These are phyloP conservation scores for Drosophila littoralis DNA, from an alignment of 1,140 invertebrate species.

Conservation along the genomic window DNA sequence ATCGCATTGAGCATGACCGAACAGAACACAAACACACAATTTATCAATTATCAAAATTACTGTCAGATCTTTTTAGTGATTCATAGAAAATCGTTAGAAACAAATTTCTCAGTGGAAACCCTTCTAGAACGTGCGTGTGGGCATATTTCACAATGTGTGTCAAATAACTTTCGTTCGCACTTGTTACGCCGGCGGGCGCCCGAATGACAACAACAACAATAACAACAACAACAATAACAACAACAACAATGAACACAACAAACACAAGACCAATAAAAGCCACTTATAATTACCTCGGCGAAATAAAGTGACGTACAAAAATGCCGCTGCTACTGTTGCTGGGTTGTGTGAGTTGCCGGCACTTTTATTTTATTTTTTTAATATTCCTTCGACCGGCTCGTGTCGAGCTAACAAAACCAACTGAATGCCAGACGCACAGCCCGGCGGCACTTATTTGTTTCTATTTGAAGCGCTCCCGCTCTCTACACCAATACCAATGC, in stretches of 20 bases:
- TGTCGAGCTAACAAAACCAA: slow-evolving; percentile 61
- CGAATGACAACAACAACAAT: slow-evolving; percentile 27
- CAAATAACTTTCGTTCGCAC: slow-evolving; percentile 47
- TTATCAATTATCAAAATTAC: slow-evolving; percentile 36
- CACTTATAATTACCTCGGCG: slow-evolving; percentile 75
- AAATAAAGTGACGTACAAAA: slow-evolving; percentile 35
- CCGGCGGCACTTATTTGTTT: slow-evolving; percentile 67
- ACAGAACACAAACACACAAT: slow-evolving; percentile 41
- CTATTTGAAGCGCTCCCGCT: slow-evolving; percentile 31
- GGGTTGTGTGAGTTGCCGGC: slow-evolving; percentile 13
- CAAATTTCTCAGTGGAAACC: slow-evolving; percentile 5
- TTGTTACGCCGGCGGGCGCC: slow-evolving; percentile 54
- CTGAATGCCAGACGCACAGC: slow-evolving; percentile 48
- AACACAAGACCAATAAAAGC: slow-evolving; percentile 42
- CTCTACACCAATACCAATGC: slow-evolving; percentile 8
- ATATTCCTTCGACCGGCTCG: slow-evolving; percentile 53
- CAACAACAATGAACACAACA: slow-evolving; percentile 20
- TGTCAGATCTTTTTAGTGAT: slow-evolving; percentile 17
- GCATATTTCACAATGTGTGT: slow-evolving; percentile 66
- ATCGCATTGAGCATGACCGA: slow-evolving; percentile 61
- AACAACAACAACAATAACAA: slow-evolving; percentile 29
- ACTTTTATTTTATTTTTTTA: neutral
- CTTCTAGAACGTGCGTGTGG: slow-evolving; percentile 28
- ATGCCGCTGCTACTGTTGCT: slow-evolving; percentile 30
- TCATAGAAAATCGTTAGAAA: slow-evolving; percentile 32